A percentile compares a stretch with the other conserved stretches of the same genome.
Evolutionary conservation across 2,888 invertebrate species (phyloP).

Genomic region (Lissonota sp.): DNA sequence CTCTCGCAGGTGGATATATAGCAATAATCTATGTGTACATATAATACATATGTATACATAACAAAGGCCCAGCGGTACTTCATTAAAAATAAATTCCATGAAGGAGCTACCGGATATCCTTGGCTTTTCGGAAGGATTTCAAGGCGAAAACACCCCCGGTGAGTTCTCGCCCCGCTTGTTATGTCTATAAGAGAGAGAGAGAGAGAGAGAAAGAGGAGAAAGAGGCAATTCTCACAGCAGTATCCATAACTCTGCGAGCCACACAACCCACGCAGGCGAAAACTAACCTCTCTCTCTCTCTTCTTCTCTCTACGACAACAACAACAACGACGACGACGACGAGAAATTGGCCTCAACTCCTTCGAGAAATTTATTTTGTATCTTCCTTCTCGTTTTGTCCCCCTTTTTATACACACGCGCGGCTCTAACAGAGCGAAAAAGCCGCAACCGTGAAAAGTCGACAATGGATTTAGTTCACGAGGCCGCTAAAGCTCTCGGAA

Average conservation of each 20-base stretch:
- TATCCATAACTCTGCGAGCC: conserved; percentile 75
- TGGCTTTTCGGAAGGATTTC: conserved; percentile 84
- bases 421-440: no score
- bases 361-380: conserved; percentile 55
- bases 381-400: conserved; percentile 46
- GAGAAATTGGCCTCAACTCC: conserved; percentile 40
- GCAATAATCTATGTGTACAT: conserved; percentile 16
- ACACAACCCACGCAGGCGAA: conserved; percentile 59
- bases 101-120: conserved; percentile 84
- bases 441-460: no score
- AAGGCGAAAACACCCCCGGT: conserved; percentile 71
- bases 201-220: conserved; percentile 36
- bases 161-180: conserved; percentile 22
- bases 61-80: conserved; percentile 81
- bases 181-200: conserved; percentile 29
- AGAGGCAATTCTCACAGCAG: conserved; percentile 52
- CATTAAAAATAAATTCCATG: conserved; percentile 85
- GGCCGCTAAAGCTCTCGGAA: no score
- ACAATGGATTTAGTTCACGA: no score
- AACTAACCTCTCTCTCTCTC: conserved; percentile 27
- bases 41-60: conserved; percentile 23
- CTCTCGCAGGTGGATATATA: conserved; percentile 41
- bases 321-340: not conserved
- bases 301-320: no score
- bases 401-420: not conserved